These are phyloP conservation scores for Nannoperca australis DNA, from an alignment of 2,797 vertebrate species.

Conservation along the genomic window DNA sequence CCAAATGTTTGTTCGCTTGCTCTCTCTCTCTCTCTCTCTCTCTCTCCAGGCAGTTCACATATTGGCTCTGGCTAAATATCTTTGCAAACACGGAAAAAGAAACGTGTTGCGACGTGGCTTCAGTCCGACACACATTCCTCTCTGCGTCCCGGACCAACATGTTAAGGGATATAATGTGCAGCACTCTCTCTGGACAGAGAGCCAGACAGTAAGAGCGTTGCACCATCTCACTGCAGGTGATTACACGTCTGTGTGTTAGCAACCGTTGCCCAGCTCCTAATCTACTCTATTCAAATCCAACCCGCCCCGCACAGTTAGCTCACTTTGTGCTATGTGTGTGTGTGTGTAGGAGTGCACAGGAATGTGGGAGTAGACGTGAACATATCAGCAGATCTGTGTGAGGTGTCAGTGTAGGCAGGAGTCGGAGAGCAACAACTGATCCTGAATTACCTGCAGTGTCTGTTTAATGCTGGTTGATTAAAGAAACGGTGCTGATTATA, in stretches of 20 bases:
- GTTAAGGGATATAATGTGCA: background rate
- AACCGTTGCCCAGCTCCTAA: background rate
- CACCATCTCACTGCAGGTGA: background rate
- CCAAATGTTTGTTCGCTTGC: conserved; percentile 7
- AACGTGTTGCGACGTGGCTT: background rate
- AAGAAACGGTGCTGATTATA: background rate
- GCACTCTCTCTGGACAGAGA: background rate
- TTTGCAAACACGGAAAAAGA: conserved; percentile 20
- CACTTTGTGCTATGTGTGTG: background rate
- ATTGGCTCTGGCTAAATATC: conserved; percentile 5
- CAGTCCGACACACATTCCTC: background rate
- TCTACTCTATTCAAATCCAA: conserved; percentile 7
- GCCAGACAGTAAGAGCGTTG: background rate
- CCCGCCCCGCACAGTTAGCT: background rate
- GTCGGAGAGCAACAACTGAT: background rate
- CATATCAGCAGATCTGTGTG: conserved; percentile 24
- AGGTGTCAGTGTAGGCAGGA: conserved; percentile 38
- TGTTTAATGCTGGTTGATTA: background rate
- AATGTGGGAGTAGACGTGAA: conserved; percentile 44
- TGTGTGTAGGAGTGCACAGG: conserved; percentile 14
- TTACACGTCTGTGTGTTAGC: background rate
- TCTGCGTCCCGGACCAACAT: background rate
- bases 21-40: no score
- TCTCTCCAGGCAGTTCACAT: background rate
- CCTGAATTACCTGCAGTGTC: conserved; percentile 15